Base-by-base conservation (phyloP, 1,140 invertebrate genomes). In the Carposina sasakii region DNA sequence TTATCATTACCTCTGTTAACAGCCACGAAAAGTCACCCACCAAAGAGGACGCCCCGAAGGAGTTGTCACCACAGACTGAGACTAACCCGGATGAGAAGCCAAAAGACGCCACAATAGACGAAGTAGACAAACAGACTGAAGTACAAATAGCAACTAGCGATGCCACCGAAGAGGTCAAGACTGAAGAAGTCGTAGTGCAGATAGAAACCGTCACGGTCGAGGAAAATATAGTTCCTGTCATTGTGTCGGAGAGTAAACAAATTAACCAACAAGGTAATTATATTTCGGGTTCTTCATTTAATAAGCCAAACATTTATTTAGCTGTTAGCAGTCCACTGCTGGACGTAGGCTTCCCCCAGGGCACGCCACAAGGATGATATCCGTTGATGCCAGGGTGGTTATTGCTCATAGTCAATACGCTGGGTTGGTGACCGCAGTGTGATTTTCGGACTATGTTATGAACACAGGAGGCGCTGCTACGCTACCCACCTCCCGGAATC, bases 11-110 rank as follows among this genome's bases (percentile, higher is more conserved):
- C n/a, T n/a, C n/a, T n/a, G n/a, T n/a, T n/a, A 48, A 49, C 51
- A 78, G 75, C 17, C 55, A 75, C 52, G 57, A 81, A 54, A 37
- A 68, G 49, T 65, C 79, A 49, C 57, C 64, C 22, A 52, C 57
- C 9, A 68, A 74, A 63, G 67, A 66, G 15, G 56, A 71, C 48
- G 49, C 69, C 10, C 28, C 53, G 16, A 67, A 69, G 46, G 62
- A 52, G 17, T 54, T 28, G 1, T 36, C 56, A 20, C 34, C 59
- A 34, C 56, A 60, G n/a, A 45, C 34, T 34, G 60, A 69, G 47
- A 53, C n/a, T n/a, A n/a, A 33, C 3, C 24, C 53, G 10, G 57
- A 56, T 43, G 24, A 33, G 10, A 57, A 53, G 36, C 13, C 49
- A 5, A 39, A 36, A 16, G 60, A 63, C n/a, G 30, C 48, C 5